A percentile compares a stretch with the other conserved stretches of the same genome.
Conservation (phyloP, 2,797 vertebrate species). For the Myiotriccus ornatus region DNA sequence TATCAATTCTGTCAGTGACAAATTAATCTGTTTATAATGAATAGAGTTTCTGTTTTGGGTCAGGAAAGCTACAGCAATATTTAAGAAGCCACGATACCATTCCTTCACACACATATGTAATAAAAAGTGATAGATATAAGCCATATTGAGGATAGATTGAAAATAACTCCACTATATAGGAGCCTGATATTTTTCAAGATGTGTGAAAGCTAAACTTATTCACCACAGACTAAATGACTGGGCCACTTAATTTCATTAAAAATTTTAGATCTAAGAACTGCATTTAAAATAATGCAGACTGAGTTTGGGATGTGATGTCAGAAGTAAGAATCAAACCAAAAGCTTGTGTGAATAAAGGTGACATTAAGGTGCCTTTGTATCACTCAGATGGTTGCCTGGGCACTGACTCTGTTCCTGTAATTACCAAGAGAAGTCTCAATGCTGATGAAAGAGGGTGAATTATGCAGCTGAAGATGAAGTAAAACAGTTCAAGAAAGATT, state of each 20-base stretch:
- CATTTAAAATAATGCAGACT: not conserved
- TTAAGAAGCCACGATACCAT: not conserved
- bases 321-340: not conserved
- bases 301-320: fast-evolving
- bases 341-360: not conserved
- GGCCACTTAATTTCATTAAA: not conserved
- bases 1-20: not conserved
- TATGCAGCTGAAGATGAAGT: not conserved
- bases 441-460: not conserved
- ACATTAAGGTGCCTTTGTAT: not conserved
- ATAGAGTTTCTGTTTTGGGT: not conserved
- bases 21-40: not conserved
- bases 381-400: not conserved
- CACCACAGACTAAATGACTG: not conserved
- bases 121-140: not conserved
- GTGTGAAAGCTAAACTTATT: not conserved
- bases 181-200: not conserved
- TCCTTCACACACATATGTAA: not conserved
- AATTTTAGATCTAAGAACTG: not conserved
- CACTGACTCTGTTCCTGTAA: not conserved
- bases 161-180: not conserved
- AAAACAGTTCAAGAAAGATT: not conserved
- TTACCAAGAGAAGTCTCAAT: not conserved
- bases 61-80: not conserved
- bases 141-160: not conserved